A percentile compares a stretch with the other conserved stretches of the same genome.
Evolutionary conservation across 2,113 vertebrate species (phyloP).

Genomic region (Cyphomyrus discorhynchus): DNA sequence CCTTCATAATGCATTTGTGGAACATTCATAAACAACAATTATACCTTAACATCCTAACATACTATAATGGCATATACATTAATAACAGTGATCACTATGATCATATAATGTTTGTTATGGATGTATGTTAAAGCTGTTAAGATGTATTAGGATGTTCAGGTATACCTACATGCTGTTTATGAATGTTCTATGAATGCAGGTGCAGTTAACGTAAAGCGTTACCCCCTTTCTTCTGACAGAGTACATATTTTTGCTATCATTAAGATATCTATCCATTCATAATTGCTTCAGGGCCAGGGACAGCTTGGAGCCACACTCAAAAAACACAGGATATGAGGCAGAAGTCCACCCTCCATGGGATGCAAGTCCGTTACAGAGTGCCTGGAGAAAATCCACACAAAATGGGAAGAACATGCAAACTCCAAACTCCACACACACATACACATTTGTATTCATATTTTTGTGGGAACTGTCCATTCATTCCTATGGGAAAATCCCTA

Average conservation of each 20-base stretch:
- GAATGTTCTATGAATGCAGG: neutral
- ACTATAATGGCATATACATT: neutral
- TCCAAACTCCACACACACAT: neutral
- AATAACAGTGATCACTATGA: neutral
- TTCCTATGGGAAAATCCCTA: neutral
- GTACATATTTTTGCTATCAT: neutral
- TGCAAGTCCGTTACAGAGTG: neutral
- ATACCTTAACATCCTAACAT: neutral
- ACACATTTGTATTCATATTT: neutral
- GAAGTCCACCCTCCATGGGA: neutral
- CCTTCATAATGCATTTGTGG: neutral
- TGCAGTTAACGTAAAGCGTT: neutral
- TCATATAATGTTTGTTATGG: neutral
- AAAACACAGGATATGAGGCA: neutral
- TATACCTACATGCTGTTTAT: neutral
- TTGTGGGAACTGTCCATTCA: neutral
- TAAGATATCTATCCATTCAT: neutral
- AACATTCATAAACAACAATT: neutral
- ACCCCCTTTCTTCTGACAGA: neutral
- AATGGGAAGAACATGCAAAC: neutral
- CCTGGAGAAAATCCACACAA: neutral
- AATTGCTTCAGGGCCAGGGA: neutral
- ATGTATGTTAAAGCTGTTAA: neutral
- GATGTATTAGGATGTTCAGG: neutral
- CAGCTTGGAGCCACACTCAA: neutral